Conservation (phyloP, 2,113 vertebrate species). For the Lonchura striata region DNA sequence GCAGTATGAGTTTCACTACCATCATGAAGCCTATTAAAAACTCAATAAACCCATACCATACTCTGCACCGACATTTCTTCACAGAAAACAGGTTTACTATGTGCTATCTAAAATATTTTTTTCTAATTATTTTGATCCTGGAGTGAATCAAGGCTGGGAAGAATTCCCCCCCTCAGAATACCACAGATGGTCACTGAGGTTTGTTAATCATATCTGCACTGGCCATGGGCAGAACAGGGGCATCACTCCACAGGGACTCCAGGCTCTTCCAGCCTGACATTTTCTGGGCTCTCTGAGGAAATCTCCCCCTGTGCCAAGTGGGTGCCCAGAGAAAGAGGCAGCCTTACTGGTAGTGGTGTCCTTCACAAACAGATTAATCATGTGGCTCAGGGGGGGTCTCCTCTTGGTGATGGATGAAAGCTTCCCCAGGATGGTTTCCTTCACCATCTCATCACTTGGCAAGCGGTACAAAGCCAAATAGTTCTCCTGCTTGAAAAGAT, state of each 20-base stretch:
- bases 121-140: not conserved
- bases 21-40: not conserved
- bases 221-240: not conserved
- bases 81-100: not conserved
- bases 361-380: constrained; percentile 93
- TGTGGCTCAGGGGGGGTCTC: constrained; percentile 92
- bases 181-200: not conserved
- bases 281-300: not conserved
- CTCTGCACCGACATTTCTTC: not conserved
- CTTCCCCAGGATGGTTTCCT: constrained; percentile 85
- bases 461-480: constrained; percentile 94
- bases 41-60: not conserved
- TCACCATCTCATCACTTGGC: constrained; percentile 87
- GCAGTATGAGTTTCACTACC: not conserved
- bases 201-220: not conserved
- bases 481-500: constrained; percentile 94
- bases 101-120: not conserved
- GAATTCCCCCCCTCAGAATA: not conserved
- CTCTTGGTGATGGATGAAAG: constrained; percentile 87
- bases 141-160: not conserved
- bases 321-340: not conserved
- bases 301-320: not conserved
- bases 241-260: not conserved
- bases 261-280: not conserved
- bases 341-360: constrained; percentile 92